These are phyloP conservation scores for Propsilocerus akamusi DNA, from an alignment of 1,140 invertebrate genomes.

Conservation along the genomic window DNA sequence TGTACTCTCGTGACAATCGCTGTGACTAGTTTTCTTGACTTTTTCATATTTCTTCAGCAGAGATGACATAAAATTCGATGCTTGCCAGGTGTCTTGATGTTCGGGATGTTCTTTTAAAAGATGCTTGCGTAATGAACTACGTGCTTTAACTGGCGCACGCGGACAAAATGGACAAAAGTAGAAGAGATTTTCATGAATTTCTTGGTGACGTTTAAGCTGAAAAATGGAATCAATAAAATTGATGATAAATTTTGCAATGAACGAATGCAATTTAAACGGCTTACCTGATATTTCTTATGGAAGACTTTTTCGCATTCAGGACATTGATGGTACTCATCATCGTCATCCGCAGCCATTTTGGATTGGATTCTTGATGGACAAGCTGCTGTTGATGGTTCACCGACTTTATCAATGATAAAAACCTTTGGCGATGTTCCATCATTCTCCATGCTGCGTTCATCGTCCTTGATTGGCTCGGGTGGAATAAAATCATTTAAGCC, in stretches of 20 bases:
- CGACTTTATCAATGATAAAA: neutral
- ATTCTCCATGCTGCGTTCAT: too few species aligned
- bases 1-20: neutral
- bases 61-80: neutral
- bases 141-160: neutral
- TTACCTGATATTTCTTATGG: constrained; percentile 1
- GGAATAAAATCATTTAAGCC: too few species aligned
- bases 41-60: neutral
- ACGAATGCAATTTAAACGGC: too few species aligned
- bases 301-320: constrained; percentile 1
- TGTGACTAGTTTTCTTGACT: constrained; percentile 1
- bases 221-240: too few species aligned
- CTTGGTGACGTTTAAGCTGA: constrained; percentile 5
- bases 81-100: neutral
- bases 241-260: too few species aligned
- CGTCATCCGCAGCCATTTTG: neutral
- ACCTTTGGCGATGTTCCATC: neutral
- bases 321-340: neutral
- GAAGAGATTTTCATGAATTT: constrained; percentile 4
- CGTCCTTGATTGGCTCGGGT: too few species aligned
- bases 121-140: constrained; percentile 2
- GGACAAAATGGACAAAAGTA: constrained; percentile 6
- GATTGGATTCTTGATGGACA: neutral
- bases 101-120: neutral
- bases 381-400: neutral